A percentile compares a stretch with the other conserved stretches of the same genome.
Evolutionary conservation across 2,797 vertebrate species (phyloP).

Genomic region (Coendou prehensilis): DNA sequence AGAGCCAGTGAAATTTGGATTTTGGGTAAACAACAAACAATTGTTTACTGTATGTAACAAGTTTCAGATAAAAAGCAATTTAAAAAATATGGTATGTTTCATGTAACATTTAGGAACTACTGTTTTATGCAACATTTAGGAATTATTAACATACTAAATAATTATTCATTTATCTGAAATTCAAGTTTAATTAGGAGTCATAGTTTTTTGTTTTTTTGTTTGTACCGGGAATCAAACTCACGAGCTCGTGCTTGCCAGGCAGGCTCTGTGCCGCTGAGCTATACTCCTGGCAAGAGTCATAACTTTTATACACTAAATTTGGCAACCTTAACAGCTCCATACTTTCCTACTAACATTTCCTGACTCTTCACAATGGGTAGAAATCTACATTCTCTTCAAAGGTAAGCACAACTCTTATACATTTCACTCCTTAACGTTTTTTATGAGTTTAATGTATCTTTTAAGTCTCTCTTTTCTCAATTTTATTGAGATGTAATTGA

Average conservation of each 20-base stretch:
- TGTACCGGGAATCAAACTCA: too few species aligned
- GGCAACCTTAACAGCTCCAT: conserved; percentile 1
- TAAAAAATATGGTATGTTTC: not conserved
- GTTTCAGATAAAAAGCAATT: conserved; percentile 12
- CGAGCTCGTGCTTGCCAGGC: too few species aligned
- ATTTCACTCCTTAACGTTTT: not conserved
- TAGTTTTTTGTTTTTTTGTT: not conserved
- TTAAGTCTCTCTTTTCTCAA: not conserved
- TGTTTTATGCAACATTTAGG: not conserved
- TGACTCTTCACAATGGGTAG: not conserved
- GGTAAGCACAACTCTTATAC: not conserved
- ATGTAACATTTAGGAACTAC: not conserved
- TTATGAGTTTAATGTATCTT: conserved; percentile 46
- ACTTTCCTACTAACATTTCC: conserved; percentile 31
- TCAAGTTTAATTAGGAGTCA: not conserved
- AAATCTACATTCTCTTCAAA: conserved; percentile 35
- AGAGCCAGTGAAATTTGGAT: conserved; percentile 29
- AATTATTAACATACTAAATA: not conserved
- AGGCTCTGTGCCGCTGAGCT: too few species aligned
- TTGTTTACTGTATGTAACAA: not conserved
- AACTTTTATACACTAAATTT: conserved; percentile 47
- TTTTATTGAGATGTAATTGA: conserved; percentile 50
- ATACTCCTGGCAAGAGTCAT: not conserved
- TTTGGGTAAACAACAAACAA: conserved; percentile 42
- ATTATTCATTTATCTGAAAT: conserved; percentile 24